Evolutionary conservation across 2,113 vertebrate species (phyloP).

Genomic region (Willisornis vidua): DNA sequence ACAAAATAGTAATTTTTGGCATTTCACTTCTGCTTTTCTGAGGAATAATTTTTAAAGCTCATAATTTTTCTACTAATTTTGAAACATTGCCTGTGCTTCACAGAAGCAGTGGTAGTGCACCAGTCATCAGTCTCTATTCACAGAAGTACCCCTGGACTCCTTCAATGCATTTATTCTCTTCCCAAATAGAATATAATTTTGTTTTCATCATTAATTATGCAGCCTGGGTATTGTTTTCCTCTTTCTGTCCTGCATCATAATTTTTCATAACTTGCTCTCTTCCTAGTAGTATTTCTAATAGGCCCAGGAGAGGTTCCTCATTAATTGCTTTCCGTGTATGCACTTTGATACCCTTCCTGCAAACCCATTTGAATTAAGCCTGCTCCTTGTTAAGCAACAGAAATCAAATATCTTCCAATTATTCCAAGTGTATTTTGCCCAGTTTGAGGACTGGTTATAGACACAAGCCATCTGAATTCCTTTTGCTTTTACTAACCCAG

Average conservation of each 20-base stretch:
- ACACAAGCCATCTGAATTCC: background rate
- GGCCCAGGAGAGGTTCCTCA: background rate
- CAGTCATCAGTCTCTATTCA: background rate
- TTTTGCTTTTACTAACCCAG: background rate
- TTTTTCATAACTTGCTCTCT: background rate
- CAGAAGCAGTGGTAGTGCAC: background rate
- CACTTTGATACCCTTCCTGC: background rate
- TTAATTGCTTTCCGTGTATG: background rate
- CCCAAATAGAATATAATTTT: background rate
- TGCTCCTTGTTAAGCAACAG: background rate
- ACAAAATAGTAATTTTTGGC: background rate
- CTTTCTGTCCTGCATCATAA: background rate
- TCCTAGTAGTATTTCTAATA: background rate
- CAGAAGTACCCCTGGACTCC: background rate
- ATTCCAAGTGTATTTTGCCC: background rate
- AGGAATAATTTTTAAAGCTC: background rate
- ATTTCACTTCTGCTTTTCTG: background rate
- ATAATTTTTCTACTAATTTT: background rate
- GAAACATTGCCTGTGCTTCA: background rate
- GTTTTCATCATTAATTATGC: constrained; percentile 3
- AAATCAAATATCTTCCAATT: background rate
- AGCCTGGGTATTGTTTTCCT: background rate
- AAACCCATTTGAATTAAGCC: background rate
- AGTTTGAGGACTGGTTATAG: background rate
- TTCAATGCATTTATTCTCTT: background rate